Evolutionary conservation across 2,888 invertebrate genomes (phyloP), one percentile per base, ranked within the genome.

Genomic region (Halictus ligatus): DNA sequence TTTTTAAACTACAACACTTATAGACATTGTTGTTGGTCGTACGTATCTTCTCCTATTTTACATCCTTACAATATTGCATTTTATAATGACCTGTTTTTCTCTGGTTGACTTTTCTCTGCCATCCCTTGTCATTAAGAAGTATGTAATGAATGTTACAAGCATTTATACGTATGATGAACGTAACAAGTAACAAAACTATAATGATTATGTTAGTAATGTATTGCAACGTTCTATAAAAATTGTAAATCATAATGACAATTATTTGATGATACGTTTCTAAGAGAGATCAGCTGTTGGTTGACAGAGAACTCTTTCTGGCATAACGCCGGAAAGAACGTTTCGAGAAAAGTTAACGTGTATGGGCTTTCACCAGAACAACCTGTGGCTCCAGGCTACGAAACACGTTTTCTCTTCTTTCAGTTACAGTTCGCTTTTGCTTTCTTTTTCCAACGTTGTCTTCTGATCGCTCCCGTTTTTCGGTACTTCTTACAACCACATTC

Each of bases 321-420:
- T 83, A 60, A 74, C 25, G 84, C 77, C 78, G 77, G 69, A 84
- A 80, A 40, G 74, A 87, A 77, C 74, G 75, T 83, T 86, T 89
- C 81, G 84, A 80, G 71, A 80, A 84, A 87, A 90, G 78, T 83
- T 82, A 84, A 82, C 78, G 82, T 75, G 81, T 71, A 89, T 79
- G 75, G 81, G 91, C 91, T 91, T 91, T 91, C 91, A 91, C 89
- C 87, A 84, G 87, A 82, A 82, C 81, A 73, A 71, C 73, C 83
- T 69, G 78, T 79, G 77, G 85, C 88, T 85, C 46, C 76, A 18
- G 83, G 85, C 88, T 81, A 87, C 71, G 84, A 91, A 90, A 83
- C 86, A 74, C 79, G 80, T 84, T 87, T 85, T 89, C 87, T 88
- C 88, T 89, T 81, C 72, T 80, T 88, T 80, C 83, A 89, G 71